Evolutionary conservation across 2,113 vertebrate genomes (phyloP), one percentile per base, ranked within the genome.

Genomic region (Misgurnus mizolepis): DNA sequence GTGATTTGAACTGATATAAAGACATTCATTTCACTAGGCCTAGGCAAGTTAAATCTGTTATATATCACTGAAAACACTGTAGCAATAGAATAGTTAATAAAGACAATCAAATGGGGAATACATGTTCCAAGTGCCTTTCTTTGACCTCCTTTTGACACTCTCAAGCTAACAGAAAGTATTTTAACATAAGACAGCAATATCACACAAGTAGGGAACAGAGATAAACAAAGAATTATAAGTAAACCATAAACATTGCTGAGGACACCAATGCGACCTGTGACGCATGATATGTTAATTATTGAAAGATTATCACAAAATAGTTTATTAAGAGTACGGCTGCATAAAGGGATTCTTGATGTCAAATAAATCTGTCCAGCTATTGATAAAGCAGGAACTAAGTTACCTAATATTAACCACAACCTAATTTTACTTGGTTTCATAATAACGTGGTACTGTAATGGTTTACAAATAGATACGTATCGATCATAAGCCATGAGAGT

Each of bases 401-500:
- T 84, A 15, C 68, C 67, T 9, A 80, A 5, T 2, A 49, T 43
- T 62, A 89, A 5, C 22, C 87, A 79, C 41, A 67, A 18, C 15
- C 67, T 84, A 18, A 89, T 80, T 78, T 82, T 83, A 43, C 2
- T 41, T 2, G 86, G 74, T 41, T 85, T 89, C 87, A 67, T 73
- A 12, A 79, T 86, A 22, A 14, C 78, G 65, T 87, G 80, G 69
- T 92, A 92, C 47, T 87, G 87, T 62, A 91, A 76, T 49, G 90
- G 91, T 41, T 76, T 82, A 61, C 91, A 91, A 67, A 92, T 89
- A 3, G 90, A 88, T 1, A 90, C 75, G 69, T 89, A 91, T 3
- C 91, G 67, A 80, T 92, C 91, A 40, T 92, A 92, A 2, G 90
- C 89, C 45, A 47, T 47, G 45, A 47, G 7, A 47, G 45, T 47